phyloP scores from a whole-genome alignment of 1,140 invertebrate species.

The Agrilus planipennis region DNA sequence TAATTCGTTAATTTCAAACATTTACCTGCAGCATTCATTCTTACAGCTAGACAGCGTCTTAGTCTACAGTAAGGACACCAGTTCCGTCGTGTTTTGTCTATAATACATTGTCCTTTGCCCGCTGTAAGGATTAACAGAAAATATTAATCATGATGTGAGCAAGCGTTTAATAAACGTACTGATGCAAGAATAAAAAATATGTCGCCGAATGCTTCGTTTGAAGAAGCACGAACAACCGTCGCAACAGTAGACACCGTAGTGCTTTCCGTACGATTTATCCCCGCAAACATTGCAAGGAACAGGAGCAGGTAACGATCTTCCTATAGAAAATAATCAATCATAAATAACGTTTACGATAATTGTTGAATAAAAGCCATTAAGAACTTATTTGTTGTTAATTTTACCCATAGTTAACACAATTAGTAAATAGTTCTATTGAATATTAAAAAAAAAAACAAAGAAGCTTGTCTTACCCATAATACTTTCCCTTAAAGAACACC shows the following conservation, averaged over 20 bases:
- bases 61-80: constrained; percentile 80
- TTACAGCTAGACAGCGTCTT: constrained; percentile 62
- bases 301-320: constrained; percentile 52
- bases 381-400: too few species aligned
- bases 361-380: too few species aligned
- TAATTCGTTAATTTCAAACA: background rate
- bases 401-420: too few species aligned
- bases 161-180: constrained; percentile 38
- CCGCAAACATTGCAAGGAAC: constrained; percentile 69
- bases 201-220: constrained; percentile 63
- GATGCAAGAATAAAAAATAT: constrained; percentile 62
- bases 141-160: background rate
- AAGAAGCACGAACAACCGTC: constrained; percentile 87
- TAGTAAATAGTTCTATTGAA: too few species aligned
- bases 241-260: constrained; percentile 78
- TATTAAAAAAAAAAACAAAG: too few species aligned
- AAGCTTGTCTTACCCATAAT: too few species aligned
- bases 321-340: too few species aligned
- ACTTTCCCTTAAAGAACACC: too few species aligned
- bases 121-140: constrained; percentile 33
- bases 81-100: constrained; percentile 74
- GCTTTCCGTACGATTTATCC: constrained; percentile 75
- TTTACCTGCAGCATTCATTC: constrained; percentile 69
- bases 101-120: constrained; percentile 59
- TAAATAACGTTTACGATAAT: too few species aligned